Evolutionary conservation across 2,113 vertebrate genomes (phyloP).

Genomic region (Lagopus leucura): DNA sequence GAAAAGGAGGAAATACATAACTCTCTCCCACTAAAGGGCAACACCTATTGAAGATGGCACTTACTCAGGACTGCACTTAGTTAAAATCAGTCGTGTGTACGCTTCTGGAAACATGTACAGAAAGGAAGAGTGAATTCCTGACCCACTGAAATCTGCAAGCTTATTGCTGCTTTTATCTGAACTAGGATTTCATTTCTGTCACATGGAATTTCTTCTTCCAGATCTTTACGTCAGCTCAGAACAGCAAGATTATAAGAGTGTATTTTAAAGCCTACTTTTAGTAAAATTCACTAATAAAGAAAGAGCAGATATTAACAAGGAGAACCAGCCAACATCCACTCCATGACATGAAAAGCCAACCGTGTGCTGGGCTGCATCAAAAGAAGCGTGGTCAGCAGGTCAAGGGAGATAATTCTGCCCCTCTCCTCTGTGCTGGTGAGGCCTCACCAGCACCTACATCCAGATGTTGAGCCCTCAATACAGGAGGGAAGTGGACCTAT

Average conservation of each 20-base stretch:
- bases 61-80: neutral
- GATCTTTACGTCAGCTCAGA: neutral
- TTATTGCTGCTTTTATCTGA: neutral
- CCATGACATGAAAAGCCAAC: neutral
- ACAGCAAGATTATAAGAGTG: neutral
- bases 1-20: neutral
- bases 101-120: neutral
- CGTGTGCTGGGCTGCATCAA: no score
- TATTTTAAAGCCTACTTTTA: neutral
- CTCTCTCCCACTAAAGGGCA: neutral
- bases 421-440: no score
- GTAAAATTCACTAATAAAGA: neutral
- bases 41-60: fast-evolving
- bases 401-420: no score
- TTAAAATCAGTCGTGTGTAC: neutral
- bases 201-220: neutral
- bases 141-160: neutral
- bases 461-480: no score
- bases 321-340: neutral
- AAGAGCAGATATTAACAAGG: neutral
- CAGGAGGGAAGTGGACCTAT: no score
- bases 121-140: neutral
- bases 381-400: no score
- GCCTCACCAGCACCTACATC: no score
- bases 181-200: neutral